phyloP scores from a whole-genome alignment of 2,888 invertebrate genomes.

The Pharmacophagus antenor region DNA sequence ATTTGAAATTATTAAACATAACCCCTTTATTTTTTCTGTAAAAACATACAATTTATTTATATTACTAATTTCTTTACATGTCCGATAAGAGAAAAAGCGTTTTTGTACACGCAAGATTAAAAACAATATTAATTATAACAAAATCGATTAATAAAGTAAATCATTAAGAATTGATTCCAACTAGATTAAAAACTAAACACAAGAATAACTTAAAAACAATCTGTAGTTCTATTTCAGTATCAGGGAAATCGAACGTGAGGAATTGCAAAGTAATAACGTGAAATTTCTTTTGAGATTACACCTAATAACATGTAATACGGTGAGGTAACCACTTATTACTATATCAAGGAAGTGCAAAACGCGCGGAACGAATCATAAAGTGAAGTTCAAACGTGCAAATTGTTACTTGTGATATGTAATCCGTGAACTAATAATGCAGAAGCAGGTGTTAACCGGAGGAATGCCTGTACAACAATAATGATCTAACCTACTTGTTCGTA shows the following conservation, averaged over 20 bases:
- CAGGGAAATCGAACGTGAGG: conserved; percentile 40
- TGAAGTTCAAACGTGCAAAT: conserved; percentile 35
- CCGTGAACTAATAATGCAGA: conserved; percentile 8
- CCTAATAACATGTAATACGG: conserved; percentile 40
- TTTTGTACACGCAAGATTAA: too few relatives aligned
- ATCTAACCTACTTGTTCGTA: too few relatives aligned
- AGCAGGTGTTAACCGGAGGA: conserved; percentile 19
- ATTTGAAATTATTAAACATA: too few relatives aligned
- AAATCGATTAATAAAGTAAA: too few relatives aligned
- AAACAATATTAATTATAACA: too few relatives aligned
- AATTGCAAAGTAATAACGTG: conserved; percentile 58
- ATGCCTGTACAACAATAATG: too few relatives aligned
- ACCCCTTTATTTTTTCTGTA: too few relatives aligned
- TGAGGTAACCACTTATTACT: conserved; percentile 46
- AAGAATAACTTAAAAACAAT: background rate
- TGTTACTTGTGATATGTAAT: conserved; percentile 30
- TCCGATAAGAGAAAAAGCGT: too few relatives aligned
- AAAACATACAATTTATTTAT: too few relatives aligned
- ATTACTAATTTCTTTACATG: too few relatives aligned
- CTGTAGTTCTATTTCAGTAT: conserved; percentile 1
- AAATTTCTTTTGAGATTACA: conserved; percentile 53
- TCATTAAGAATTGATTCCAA: too few relatives aligned
- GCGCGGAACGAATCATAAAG: conserved; percentile 49
- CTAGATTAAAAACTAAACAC: too few relatives aligned
- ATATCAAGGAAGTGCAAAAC: conserved; percentile 34